These are phyloP conservation scores for Cerastis leucographa DNA, from an alignment of 2,888 invertebrate species.

Conservation along the genomic window DNA sequence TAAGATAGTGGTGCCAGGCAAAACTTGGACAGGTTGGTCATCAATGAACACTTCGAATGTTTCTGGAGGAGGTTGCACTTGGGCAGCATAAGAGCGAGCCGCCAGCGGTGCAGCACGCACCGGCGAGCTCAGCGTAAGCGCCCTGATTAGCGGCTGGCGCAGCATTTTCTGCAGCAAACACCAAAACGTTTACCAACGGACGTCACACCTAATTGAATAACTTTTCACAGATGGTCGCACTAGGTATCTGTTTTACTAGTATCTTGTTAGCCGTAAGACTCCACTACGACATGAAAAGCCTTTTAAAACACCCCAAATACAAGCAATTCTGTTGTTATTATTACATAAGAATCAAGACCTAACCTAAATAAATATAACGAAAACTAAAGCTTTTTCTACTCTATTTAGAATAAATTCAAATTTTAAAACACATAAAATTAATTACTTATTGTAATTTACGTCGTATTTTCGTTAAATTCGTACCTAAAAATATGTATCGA, in stretches of 20 bases:
- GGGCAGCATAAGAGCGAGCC: conserved; percentile 86
- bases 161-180: conserved; percentile 91
- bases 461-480: conserved; percentile 72
- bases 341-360: conserved; percentile 88
- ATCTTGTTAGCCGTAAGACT: background rate
- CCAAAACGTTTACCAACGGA: conserved; percentile 67
- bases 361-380: conserved; percentile 80
- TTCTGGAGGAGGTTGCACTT: conserved; percentile 91
- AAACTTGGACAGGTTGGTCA: conserved; percentile 98
- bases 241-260: conserved; percentile 1
- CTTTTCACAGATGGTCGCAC: conserved; percentile 18
- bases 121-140: conserved; percentile 89
- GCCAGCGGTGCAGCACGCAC: conserved; percentile 84
- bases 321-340: conserved; percentile 82
- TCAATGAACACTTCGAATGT: conserved; percentile 99
- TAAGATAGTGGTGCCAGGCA: conserved; percentile 98
- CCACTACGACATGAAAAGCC: conserved; percentile 27
- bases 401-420: conserved; percentile 19
- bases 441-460: conserved; percentile 65
- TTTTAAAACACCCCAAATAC: conserved; percentile 64
- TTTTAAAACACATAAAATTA: conserved; percentile 32
- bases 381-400: conserved; percentile 21
- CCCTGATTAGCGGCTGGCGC: conserved; percentile 94
- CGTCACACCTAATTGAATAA: conserved; percentile 47
- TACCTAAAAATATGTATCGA: conserved; percentile 76